These are phyloP conservation scores for Pheosia gnoma DNA, from an alignment of 2,888 invertebrate genomes.

Conservation along the genomic window DNA sequence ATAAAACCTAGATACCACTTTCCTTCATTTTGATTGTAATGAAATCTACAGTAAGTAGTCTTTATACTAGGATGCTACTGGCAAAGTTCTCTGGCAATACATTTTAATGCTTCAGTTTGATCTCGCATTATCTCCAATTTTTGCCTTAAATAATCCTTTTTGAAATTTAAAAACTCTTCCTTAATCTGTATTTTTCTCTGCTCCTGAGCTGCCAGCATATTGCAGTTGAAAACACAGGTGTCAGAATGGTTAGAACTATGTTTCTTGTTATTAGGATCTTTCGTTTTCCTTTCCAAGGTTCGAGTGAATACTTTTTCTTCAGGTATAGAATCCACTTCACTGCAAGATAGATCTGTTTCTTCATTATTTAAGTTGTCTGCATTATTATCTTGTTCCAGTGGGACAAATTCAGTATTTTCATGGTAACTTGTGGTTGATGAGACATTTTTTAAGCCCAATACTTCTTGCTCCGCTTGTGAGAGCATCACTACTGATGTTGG, in stretches of 20 bases:
- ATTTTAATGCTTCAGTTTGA: slow-evolving; percentile 74
- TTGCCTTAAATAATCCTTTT: slow-evolving; percentile 72
- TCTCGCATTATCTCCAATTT: slow-evolving; percentile 69
- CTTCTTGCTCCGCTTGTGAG: slow-evolving; percentile 61
- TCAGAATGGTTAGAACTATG: slow-evolving; percentile 49
- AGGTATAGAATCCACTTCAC: slow-evolving; percentile 59
- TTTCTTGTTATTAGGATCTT: slow-evolving; percentile 44
- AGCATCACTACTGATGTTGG: slow-evolving; percentile 53
- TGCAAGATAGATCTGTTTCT: slow-evolving; percentile 50
- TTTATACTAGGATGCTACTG: slow-evolving; percentile 33
- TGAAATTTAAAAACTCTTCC: slow-evolving; percentile 73
- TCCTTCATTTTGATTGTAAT: no score
- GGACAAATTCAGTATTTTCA: slow-evolving; percentile 57
- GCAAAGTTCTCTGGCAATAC: slow-evolving; percentile 68
- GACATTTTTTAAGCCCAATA: slow-evolving; percentile 59
- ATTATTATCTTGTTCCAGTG: slow-evolving; percentile 48
- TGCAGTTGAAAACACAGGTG: slow-evolving; percentile 66
- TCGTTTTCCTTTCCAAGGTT: slow-evolving; percentile 32
- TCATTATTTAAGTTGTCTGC: slow-evolving; percentile 50
- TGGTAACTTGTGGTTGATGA: slow-evolving; percentile 51
- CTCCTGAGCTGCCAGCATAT: slow-evolving; percentile 64
- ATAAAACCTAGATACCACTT: no score
- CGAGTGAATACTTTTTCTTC: slow-evolving; percentile 61
- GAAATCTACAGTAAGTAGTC: no score
- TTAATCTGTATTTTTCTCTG: slow-evolving; percentile 68